Evolutionary conservation across 2,797 vertebrate species (phyloP).

Genomic region (Acanthis flammea): DNA sequence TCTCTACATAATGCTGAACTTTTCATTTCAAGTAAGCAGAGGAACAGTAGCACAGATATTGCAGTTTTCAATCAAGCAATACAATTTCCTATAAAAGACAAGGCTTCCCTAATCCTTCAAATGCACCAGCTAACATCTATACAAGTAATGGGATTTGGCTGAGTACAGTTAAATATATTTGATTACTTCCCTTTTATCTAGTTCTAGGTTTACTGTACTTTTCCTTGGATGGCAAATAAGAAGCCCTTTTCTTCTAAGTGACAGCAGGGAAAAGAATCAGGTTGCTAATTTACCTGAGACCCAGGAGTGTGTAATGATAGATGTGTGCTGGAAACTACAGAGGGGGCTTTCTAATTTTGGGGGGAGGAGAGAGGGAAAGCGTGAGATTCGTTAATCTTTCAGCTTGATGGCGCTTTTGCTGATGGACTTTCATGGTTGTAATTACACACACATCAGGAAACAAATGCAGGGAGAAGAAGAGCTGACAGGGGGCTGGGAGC

Average conservation of each 20-base stretch:
- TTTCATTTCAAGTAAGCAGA: neutral
- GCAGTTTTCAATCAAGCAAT: neutral
- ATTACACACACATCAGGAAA: conserved; percentile 38
- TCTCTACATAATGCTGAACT: neutral
- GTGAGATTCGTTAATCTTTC: conserved; percentile 54
- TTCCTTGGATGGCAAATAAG: conserved; percentile 68
- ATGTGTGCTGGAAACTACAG: conserved; percentile 51
- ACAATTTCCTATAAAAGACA: neutral
- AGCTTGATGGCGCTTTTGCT: neutral
- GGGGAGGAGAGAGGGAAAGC: conserved; percentile 12
- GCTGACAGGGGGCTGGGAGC: neutral
- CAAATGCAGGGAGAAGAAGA: neutral
- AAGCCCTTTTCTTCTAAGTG: conserved; percentile 72
- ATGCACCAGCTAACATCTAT: neutral
- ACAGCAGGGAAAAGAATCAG: conserved; percentile 65
- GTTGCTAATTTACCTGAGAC: conserved; percentile 72
- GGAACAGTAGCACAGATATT: neutral
- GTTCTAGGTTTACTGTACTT: conserved; percentile 62
- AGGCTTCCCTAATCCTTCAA: neutral
- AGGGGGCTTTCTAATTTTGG: conserved; percentile 44
- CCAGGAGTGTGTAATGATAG: conserved; percentile 60
- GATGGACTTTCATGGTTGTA: conserved; percentile 24
- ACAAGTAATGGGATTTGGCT: conserved; percentile 51
- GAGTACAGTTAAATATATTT: conserved; percentile 59
- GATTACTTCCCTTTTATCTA: conserved; percentile 64